phyloP scores from a whole-genome alignment of 2,888 invertebrate species.

The Lathronympha strigana region DNA sequence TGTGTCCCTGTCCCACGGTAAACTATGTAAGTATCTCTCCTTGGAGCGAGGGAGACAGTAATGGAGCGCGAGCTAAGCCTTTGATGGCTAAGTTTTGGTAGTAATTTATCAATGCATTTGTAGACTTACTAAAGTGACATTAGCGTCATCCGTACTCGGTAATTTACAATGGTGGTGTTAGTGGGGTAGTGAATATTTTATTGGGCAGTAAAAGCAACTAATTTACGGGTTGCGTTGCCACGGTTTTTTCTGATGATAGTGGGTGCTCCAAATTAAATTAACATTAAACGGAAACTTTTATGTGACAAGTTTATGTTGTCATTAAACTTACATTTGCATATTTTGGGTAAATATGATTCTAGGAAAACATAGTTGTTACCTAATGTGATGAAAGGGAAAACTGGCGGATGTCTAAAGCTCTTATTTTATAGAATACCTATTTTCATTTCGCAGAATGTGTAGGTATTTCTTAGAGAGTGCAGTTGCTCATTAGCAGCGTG shows the following conservation, averaged over 20 bases:
- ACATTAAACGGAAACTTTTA: slow-evolving; percentile 12
- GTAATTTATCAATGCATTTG: slow-evolving; percentile 64
- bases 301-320: slow-evolving; percentile 9
- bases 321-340: slow-evolving; percentile 21
- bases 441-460: too few relatives aligned
- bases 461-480: too few relatives aligned
- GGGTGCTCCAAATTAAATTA: slow-evolving; percentile 8
- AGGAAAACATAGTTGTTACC: neutral
- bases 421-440: neutral
- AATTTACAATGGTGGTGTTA: slow-evolving; percentile 47
- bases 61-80: slow-evolving; percentile 55
- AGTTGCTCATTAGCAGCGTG: too few relatives aligned
- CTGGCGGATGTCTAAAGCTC: too few relatives aligned
- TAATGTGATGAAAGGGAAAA: neutral
- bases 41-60: slow-evolving; percentile 57
- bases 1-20: slow-evolving; percentile 63
- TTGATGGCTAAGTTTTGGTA: slow-evolving; percentile 62
- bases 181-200: slow-evolving; percentile 41
- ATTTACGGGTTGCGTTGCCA: slow-evolving; percentile 27
- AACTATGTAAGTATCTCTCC: slow-evolving; percentile 55
- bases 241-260: slow-evolving; percentile 26
- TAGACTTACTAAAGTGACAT: slow-evolving; percentile 56
- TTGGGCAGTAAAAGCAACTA: slow-evolving; percentile 37
- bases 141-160: slow-evolving; percentile 49
- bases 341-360: neutral